These are phyloP conservation scores for Silurus meridionalis DNA, from an alignment of 2,113 vertebrate genomes.

Conservation along the genomic window DNA sequence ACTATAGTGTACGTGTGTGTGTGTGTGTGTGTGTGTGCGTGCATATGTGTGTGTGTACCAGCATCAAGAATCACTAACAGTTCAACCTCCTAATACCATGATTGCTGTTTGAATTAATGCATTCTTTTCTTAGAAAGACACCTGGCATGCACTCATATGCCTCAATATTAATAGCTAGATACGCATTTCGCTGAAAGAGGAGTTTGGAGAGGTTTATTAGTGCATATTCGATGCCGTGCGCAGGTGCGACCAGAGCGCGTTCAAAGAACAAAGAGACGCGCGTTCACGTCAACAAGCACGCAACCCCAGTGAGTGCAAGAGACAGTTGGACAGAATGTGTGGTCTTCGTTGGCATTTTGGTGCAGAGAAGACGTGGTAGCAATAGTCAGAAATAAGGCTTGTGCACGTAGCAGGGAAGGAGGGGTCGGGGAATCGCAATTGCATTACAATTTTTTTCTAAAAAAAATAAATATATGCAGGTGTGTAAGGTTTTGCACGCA, in stretches of 20 bases:
- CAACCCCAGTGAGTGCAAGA: neutral
- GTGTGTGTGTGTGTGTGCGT: neutral
- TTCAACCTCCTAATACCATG: neutral
- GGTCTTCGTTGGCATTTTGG: neutral
- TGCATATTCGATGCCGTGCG: constrained; percentile 2
- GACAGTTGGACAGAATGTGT: neutral
- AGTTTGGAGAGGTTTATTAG: neutral
- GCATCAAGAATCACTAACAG: constrained; percentile 14
- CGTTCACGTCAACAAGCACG: constrained; percentile 12
- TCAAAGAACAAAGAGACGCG: constrained; percentile 46
- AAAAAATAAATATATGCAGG: neutral
- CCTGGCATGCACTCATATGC: neutral
- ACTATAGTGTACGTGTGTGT: neutral
- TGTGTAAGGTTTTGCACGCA: neutral
- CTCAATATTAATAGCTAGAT: too few relatives aligned
- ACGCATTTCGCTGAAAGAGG: neutral
- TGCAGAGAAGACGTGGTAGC: neutral
- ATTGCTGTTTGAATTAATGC: neutral
- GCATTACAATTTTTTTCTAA: neutral
- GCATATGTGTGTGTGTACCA: neutral
- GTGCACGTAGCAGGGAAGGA: neutral
- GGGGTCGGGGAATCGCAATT: neutral
- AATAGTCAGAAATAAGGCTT: neutral
- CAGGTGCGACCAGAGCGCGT: constrained; percentile 39
- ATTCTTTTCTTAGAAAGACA: neutral